Evolutionary conservation across 2,888 invertebrate species (phyloP).

Genomic region (Mesorhabditis spiculigera): DNA sequence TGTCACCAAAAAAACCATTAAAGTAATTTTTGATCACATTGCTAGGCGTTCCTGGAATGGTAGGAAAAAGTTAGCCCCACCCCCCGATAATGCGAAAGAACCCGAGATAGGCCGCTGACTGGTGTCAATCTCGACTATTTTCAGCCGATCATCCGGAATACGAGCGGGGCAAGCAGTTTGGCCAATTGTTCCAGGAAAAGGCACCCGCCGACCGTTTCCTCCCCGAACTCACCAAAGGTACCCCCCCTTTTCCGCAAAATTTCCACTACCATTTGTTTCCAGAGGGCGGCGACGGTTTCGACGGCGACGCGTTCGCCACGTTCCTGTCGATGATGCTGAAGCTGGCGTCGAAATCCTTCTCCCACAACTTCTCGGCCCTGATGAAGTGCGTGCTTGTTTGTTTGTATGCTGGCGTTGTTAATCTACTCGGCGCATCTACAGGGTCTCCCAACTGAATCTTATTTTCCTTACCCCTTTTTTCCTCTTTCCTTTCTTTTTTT

Average conservation of each 20-base stretch:
- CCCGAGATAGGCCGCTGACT: too few relatives aligned
- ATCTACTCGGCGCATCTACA: too few relatives aligned
- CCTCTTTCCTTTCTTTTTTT: too few relatives aligned
- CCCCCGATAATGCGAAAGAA: too few relatives aligned
- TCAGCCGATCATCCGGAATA: constrained; percentile 5
- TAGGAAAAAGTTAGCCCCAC: neutral
- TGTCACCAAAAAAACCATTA: constrained; percentile 10
- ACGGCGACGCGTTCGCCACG: constrained; percentile 90
- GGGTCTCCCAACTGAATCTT: too few relatives aligned
- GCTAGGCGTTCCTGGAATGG: neutral
- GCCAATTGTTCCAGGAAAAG: constrained; percentile 30
- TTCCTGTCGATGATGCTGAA: constrained; percentile 71
- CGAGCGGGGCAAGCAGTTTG: constrained; percentile 24
- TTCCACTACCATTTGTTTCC: too few relatives aligned
- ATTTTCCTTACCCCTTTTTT: too few relatives aligned
- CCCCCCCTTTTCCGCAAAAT: too few relatives aligned
- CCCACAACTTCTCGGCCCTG: constrained; percentile 96
- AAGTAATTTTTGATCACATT: neutral
- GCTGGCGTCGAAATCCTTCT: constrained; percentile 91
- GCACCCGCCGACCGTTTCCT: constrained; percentile 32
- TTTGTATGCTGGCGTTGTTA: neutral
- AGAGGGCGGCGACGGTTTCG: constrained; percentile 73
- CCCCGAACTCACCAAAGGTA: constrained; percentile 15
- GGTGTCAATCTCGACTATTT: neutral
- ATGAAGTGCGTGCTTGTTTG: constrained; percentile 71